phyloP scores from a whole-genome alignment of 2,888 invertebrate species.

The Orchesella flavescens region DNA sequence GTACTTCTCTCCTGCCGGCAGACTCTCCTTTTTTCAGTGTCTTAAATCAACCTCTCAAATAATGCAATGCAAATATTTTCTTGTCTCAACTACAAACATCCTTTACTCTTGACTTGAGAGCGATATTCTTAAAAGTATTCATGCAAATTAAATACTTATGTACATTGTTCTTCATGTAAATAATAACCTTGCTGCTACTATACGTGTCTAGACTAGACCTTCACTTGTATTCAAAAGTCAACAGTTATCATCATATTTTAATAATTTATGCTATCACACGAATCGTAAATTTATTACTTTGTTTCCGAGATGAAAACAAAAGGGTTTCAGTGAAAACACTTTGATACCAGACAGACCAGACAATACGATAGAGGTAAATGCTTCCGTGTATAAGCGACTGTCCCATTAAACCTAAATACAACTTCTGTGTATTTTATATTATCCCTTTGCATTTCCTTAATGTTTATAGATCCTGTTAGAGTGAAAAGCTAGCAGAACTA shows the following conservation, averaged over 20 bases:
- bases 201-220: neutral
- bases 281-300: constrained; percentile 41
- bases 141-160: neutral
- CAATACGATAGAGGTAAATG: neutral
- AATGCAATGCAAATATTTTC: constrained; percentile 14
- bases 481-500: neutral
- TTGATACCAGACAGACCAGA: too few relatives aligned
- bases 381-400: constrained; percentile 13
- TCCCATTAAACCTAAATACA: neutral
- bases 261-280: constrained; percentile 52
- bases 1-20: neutral
- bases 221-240: neutral
- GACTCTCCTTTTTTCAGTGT: constrained; percentile 29
- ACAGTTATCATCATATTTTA: constrained; percentile 29
- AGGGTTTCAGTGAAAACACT: neutral
- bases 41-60: constrained; percentile 20
- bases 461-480: neutral
- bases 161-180: neutral
- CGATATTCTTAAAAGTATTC: too few relatives aligned
- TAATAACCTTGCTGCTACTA: neutral
- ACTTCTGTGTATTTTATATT: neutral
- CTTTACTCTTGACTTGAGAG: neutral
- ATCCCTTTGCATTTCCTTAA: neutral
- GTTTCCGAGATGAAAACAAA: neutral
- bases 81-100: neutral